A percentile compares a stretch with the other conserved stretches of the same genome.
Evolutionary conservation across 2,888 invertebrate species (phyloP).

Genomic region (Onthophagus sagittarius): DNA sequence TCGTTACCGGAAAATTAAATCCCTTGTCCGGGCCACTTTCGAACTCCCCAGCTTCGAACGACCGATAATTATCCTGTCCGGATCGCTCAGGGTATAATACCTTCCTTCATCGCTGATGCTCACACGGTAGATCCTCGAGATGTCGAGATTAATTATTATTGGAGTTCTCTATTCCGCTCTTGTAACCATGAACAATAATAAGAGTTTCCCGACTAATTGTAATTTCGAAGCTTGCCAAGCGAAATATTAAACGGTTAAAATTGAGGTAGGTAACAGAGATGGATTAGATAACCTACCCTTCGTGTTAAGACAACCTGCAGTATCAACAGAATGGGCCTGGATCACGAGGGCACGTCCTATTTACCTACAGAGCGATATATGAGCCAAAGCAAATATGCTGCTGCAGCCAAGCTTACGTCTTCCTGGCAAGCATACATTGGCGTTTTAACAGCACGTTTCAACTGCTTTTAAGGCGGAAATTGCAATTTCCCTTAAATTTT

Average conservation of each 20-base stretch:
- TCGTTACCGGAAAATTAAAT: neutral
- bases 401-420: neutral
- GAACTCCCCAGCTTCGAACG: neutral
- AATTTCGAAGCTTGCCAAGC: neutral
- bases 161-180: neutral
- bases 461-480: neutral
- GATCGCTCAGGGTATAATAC: neutral
- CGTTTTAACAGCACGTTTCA: neutral
- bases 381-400: neutral
- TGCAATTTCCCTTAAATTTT: no score
- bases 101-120: neutral
- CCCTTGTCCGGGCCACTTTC: neutral
- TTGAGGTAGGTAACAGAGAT: neutral
- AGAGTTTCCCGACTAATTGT: neutral
- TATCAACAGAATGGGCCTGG: neutral
- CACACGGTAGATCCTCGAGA: neutral
- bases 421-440: neutral
- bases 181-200: neutral
- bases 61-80: neutral
- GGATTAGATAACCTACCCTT: neutral
- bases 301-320: neutral
- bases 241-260: neutral
- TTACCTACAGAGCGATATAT: neutral
- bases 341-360: neutral
- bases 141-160: neutral